Conservation (phyloP, 2,888 invertebrate species). For the Chymomyza fuscimana region DNA sequence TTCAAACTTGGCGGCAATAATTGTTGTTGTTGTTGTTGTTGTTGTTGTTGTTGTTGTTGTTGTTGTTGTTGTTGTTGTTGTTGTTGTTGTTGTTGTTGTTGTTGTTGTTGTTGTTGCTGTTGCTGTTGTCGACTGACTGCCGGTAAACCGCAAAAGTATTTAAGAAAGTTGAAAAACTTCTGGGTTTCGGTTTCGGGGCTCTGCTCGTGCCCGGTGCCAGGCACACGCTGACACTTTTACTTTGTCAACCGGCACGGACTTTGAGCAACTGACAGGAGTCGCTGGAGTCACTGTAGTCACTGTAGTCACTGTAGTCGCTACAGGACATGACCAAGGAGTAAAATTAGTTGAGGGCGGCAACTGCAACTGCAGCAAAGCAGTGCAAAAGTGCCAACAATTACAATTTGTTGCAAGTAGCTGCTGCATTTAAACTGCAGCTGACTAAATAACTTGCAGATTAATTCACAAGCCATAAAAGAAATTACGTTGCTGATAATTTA, state of each 20-base stretch:
- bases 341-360: not conserved
- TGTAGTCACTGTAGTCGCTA: not conserved
- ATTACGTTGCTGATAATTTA: not conserved
- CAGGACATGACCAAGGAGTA: not conserved
- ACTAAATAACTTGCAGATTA: not conserved
- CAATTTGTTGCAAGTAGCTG: not conserved
- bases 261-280: slow-evolving; percentile 3
- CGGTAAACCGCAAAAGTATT: slow-evolving; percentile 63
- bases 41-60: slow-evolving; percentile 34
- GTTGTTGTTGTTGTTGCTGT: slow-evolving; percentile 37
- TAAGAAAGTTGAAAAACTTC: slow-evolving; percentile 63
- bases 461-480: not conserved
- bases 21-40: slow-evolving; percentile 31
- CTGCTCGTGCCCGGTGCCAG: slow-evolving; percentile 47
- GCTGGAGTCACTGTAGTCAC: not conserved
- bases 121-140: slow-evolving; percentile 23
- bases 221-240: slow-evolving; percentile 73
- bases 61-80: slow-evolving; percentile 39
- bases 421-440: not conserved
- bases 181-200: slow-evolving; percentile 29
- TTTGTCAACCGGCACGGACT: slow-evolving; percentile 33
- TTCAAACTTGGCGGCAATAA: slow-evolving; percentile 53
- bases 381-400: slow-evolving; percentile 5
- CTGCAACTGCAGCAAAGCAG: slow-evolving; percentile 9
- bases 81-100: slow-evolving; percentile 31